phyloP scores from a whole-genome alignment of 2,113 vertebrate genomes.

The Clupea harengus region DNA sequence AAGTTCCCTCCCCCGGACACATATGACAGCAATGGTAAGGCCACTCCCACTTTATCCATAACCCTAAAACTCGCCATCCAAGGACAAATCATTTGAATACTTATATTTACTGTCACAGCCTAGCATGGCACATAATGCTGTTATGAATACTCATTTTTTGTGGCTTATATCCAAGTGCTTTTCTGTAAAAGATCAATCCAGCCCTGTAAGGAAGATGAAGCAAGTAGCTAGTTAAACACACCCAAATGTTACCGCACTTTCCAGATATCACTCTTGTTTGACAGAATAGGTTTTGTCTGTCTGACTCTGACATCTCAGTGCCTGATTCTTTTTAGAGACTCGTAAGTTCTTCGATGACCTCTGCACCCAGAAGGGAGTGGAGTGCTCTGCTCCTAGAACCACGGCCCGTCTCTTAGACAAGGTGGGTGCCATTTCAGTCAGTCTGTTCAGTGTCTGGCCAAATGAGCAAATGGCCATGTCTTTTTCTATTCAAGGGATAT shows the following conservation, averaged over 20 bases:
- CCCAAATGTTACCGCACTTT: background rate
- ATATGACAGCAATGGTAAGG: constrained; percentile 66
- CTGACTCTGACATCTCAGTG: background rate
- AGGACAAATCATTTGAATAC: background rate
- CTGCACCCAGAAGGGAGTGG: constrained; percentile 82
- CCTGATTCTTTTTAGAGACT: constrained; percentile 73
- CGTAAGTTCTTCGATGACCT: constrained; percentile 89
- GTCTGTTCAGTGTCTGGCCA: background rate
- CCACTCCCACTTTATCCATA: background rate
- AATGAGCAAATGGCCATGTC: background rate
- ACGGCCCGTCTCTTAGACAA: constrained; percentile 96
- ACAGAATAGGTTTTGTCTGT: background rate
- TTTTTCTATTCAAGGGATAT: background rate
- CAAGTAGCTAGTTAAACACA: background rate
- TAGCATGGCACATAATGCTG: background rate
- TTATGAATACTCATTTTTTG: background rate
- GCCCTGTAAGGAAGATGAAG: background rate
- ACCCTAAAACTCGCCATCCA: background rate
- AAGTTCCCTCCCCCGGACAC: constrained; percentile 81
- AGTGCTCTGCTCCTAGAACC: constrained; percentile 89
- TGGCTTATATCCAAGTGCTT: background rate
- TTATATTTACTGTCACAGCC: background rate
- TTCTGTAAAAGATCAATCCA: background rate
- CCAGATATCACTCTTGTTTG: background rate
- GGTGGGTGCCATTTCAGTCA: constrained; percentile 62